Conservation (phyloP, 1,140 invertebrate genomes). For the Zaprionus taronus region DNA sequence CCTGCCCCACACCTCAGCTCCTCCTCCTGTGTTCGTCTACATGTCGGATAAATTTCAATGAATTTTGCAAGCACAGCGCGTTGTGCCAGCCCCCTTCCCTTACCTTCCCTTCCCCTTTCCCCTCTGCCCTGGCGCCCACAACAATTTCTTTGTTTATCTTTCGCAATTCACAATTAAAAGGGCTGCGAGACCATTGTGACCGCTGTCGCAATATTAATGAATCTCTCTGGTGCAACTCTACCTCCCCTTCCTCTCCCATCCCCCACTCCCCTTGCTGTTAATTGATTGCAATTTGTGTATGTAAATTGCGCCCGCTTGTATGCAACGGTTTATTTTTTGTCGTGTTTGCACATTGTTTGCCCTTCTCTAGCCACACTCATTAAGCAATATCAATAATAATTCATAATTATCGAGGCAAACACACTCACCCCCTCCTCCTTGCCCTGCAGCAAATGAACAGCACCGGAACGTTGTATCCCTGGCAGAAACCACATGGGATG, state of each 20-base stretch:
- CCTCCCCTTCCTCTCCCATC: not conserved
- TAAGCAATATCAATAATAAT: conserved; percentile 70
- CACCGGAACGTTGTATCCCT: conserved; percentile 95
- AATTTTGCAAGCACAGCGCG: conserved; percentile 67
- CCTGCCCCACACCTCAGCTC: too few relatives aligned
- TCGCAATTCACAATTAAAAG: conserved; percentile 81
- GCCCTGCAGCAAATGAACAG: conserved; percentile 95
- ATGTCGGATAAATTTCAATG: conserved; percentile 77
- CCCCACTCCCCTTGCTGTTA: conserved; percentile 32
- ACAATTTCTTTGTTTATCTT: conserved; percentile 82
- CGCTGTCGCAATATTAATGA: conserved; percentile 79
- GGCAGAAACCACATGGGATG: conserved; percentile 98
- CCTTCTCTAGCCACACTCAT: conserved; percentile 44
- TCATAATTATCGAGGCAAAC: conserved; percentile 58
- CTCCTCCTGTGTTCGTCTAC: conserved; percentile 22
- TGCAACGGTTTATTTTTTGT: conserved; percentile 52
- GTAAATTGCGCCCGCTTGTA: conserved; percentile 59
- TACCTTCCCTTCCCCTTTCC: not conserved
- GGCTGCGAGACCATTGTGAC: conserved; percentile 68
- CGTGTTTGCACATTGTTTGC: conserved; percentile 53
- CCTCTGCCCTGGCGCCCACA: conserved; percentile 2
- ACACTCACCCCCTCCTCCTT: conserved; percentile 94
- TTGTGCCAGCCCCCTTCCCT: conserved; percentile 7
- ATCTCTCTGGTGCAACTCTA: conserved; percentile 40
- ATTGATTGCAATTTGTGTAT: conserved; percentile 81